These are phyloP conservation scores for Sebastes matsubarae DNA, from an alignment of 2,797 vertebrate species.

Conservation along the genomic window DNA sequence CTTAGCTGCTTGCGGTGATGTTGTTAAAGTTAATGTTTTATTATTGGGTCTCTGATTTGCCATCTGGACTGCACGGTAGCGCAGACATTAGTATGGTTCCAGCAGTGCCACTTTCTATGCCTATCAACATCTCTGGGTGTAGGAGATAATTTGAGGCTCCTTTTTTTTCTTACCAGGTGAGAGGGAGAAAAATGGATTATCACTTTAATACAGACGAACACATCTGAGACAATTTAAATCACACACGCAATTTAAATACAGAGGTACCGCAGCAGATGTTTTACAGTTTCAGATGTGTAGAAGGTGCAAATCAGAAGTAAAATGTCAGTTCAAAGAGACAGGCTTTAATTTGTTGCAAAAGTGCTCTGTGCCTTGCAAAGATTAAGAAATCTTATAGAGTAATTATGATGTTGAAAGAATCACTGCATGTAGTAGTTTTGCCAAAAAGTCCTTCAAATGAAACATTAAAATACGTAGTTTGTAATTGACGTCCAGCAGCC, in stretches of 20 bases:
- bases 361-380: neutral
- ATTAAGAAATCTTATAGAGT: neutral
- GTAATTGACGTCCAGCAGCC: neutral
- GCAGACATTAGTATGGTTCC: constrained; percentile 31
- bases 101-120: constrained; percentile 9
- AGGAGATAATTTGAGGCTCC: neutral
- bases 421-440: fast-evolving
- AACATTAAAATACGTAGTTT: neutral
- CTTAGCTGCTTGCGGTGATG: constrained; percentile 50
- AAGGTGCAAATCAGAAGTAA: neutral
- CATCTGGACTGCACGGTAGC: constrained; percentile 64
- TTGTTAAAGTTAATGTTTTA: constrained; percentile 74
- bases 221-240: constrained; percentile 3
- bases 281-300: neutral
- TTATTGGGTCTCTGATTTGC: constrained; percentile 68
- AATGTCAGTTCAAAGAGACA: neutral
- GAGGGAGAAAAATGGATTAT: neutral
- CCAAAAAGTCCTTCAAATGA: neutral
- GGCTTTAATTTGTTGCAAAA: neutral
- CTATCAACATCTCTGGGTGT: constrained; percentile 24
- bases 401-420: neutral
- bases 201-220: neutral
- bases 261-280: neutral
- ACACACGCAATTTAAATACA: neutral
- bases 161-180: neutral